Conservation (phyloP, 2,797 vertebrate genomes). For the Geotria australis region DNA sequence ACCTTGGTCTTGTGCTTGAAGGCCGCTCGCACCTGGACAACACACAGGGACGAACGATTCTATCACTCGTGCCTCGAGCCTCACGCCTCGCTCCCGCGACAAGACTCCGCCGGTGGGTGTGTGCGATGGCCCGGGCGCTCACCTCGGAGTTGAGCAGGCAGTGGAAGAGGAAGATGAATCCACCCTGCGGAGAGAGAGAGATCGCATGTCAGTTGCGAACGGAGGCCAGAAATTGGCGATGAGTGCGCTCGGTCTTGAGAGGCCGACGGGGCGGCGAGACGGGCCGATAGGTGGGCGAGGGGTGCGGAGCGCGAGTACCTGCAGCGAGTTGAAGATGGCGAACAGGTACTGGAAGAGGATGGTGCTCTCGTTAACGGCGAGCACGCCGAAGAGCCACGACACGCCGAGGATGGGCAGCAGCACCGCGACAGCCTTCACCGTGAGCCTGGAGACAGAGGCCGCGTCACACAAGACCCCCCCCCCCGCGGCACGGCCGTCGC, state of each 20-base stretch:
- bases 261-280: too few relatives aligned
- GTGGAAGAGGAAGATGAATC: slow-evolving; percentile 95
- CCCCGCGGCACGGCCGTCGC: too few relatives aligned
- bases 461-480: neutral
- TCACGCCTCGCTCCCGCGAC: too few relatives aligned
- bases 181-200: slow-evolving; percentile 23
- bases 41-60: neutral
- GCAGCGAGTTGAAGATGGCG: slow-evolving; percentile 63
- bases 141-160: slow-evolving; percentile 97
- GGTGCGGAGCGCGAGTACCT: slow-evolving; percentile 21
- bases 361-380: slow-evolving; percentile 43
- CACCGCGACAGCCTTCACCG: slow-evolving; percentile 67
- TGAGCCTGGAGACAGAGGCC: slow-evolving; percentile 22
- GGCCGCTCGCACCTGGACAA: slow-evolving; percentile 54
- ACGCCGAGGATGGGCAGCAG: slow-evolving; percentile 74
- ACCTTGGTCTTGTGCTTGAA: slow-evolving; percentile 98
- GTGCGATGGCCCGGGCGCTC: slow-evolving; percentile 3
- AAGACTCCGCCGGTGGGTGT: too few relatives aligned
- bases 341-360: slow-evolving; percentile 74
- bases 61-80: too few relatives aligned
- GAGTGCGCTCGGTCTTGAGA: too few relatives aligned
- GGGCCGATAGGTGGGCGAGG: too few relatives aligned
- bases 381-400: slow-evolving; percentile 75
- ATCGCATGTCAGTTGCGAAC: neutral
- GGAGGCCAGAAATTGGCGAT: too few relatives aligned